A percentile compares a stretch with the other conserved stretches of the same genome.
phyloP scores from a whole-genome alignment of 2,797 vertebrate species.

The Tiaroga cobitis region DNA sequence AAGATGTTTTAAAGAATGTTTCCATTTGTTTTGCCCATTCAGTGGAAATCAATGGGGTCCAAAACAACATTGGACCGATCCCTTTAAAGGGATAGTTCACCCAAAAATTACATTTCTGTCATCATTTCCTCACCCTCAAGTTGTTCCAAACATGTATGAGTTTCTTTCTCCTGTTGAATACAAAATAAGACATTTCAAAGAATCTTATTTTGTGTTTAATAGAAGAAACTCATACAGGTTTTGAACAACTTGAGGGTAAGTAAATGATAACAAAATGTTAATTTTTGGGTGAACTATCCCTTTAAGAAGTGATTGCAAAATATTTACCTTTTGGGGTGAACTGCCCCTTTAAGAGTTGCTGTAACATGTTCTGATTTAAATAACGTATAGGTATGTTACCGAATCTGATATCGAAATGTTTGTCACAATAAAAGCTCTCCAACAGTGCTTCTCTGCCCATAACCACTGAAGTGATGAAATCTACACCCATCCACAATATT shows the following conservation, averaged over 20 bases:
- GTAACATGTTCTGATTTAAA: not conserved
- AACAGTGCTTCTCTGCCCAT: conserved; percentile 34
- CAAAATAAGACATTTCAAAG: too few relatives aligned
- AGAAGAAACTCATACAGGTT: not conserved
- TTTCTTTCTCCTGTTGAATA: not conserved
- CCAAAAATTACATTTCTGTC: too few relatives aligned
- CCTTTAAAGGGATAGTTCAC: too few relatives aligned
- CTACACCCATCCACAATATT: conserved; percentile 49
- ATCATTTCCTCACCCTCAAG: too few relatives aligned
- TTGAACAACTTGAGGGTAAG: not conserved
- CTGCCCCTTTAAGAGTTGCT: not conserved
- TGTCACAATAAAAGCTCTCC: conserved; percentile 43
- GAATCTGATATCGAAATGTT: conserved; percentile 37
- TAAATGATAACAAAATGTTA: not conserved
- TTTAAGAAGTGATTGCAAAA: not conserved
- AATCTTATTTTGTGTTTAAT: not conserved
- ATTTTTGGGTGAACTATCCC: not conserved
- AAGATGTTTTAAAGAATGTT: not conserved
- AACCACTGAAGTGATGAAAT: conserved; percentile 54
- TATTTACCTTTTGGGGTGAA: not conserved
- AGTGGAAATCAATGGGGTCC: not conserved
- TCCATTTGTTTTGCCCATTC: too few relatives aligned
- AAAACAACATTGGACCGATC: not conserved
- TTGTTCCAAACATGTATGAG: too few relatives aligned
- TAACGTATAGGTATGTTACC: not conserved